Evolutionary conservation across 2,888 invertebrate species (phyloP), one percentile per base, ranked within the genome.

Genomic region (Oasisia sp.): DNA sequence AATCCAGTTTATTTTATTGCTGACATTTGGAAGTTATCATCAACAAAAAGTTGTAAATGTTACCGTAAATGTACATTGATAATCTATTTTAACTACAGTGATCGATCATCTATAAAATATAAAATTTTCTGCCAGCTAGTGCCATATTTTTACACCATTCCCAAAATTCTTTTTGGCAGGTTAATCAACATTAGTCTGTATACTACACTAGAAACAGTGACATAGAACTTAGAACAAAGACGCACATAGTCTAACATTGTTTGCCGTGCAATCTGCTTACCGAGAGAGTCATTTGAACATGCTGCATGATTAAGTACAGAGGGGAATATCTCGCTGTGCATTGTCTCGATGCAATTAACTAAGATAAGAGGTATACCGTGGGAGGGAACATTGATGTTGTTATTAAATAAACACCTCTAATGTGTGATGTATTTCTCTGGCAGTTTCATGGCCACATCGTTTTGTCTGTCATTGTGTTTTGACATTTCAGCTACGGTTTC

Each of bases 321-420:
- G 27, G 74, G 74, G 74, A 74, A 74, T 74, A 74, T 74, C 74
- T 19, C 27, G n/a, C 74, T 19, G 27, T 74, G n/a, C 74, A 27
- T n/a, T 74, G 74, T 74, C 74, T 74, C 74, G 74, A 74, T 74
- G 74, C 74, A 74, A 74, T 74, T 74, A 74, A 74, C 74, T 74
- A 74, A 74, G 74, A 74, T 74, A n/a, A 74, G 27, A 74, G 74
- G 74, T n/a, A 27, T 5, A 7, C n/a, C 27, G n/a, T 19, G 27
- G 74, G 74, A n/a, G 74, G n/a, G 27, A 74, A 74, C 27, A 27
- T 14, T 74, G 7, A 74, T 74, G 74, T 74, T 74, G 74, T 74
- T 74, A 74, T 74, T 74, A 74, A 74, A 74, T 74, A 74, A 74
- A 7, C 4, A 7, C 14, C 27, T 74, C 14, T 19, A 74, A 19